phyloP scores from a whole-genome alignment of 2,888 invertebrate genomes.

The Tethea ocularis region DNA sequence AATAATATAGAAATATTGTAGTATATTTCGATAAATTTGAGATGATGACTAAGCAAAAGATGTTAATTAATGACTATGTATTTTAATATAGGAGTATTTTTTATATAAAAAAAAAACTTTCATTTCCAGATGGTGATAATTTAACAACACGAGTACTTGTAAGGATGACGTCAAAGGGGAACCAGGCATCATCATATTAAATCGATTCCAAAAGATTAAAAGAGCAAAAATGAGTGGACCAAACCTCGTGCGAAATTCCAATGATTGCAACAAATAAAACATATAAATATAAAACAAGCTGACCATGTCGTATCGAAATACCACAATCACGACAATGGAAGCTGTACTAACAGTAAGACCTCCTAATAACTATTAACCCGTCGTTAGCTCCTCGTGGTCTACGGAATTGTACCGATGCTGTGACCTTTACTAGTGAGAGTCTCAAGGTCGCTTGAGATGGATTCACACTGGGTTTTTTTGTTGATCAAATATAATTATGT shows the following conservation, averaged over 20 bases:
- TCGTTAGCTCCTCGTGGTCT: constrained; percentile 37
- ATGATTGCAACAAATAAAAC: not conserved
- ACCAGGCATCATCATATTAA: not conserved
- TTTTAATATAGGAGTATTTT: too few species aligned
- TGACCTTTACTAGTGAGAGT: constrained; percentile 43
- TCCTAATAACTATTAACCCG: constrained; percentile 31
- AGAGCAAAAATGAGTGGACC: not conserved
- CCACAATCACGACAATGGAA: constrained; percentile 4
- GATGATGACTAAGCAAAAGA: not conserved
- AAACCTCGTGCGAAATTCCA: not conserved
- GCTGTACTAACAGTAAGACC: constrained; percentile 28
- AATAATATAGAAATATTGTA: not conserved
- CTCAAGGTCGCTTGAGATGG: constrained; percentile 37
- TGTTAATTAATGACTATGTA: not conserved
- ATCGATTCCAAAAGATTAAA: not conserved
- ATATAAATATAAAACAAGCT: not conserved
- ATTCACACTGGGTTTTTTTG: constrained; percentile 5
- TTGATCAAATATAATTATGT: not conserved
- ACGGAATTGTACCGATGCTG: constrained; percentile 34
- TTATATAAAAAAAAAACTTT: too few species aligned
- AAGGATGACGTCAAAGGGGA: not conserved
- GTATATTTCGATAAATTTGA: not conserved
- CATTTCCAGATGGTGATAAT: too few species aligned
- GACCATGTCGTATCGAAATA: constrained; percentile 4
- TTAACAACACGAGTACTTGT: too few species aligned